phyloP scores from a whole-genome alignment of 2,797 vertebrate genomes.

The Echeneis naucrates region DNA sequence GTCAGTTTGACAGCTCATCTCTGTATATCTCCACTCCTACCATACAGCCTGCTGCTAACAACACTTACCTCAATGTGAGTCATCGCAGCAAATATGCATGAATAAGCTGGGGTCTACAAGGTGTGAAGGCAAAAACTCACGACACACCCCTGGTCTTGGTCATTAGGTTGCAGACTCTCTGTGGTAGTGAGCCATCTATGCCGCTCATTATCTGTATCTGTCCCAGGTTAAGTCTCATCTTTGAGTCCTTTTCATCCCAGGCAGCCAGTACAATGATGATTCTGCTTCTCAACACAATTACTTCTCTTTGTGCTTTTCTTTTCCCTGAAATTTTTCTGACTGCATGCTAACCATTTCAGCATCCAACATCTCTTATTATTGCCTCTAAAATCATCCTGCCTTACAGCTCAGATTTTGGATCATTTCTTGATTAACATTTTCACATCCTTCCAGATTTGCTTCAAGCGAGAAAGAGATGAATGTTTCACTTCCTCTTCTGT shows the following conservation, averaged over 20 bases:
- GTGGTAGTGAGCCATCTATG: neutral
- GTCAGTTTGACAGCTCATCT: conserved; percentile 6
- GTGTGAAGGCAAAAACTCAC: neutral
- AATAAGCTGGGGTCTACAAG: neutral
- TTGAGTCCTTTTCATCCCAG: neutral
- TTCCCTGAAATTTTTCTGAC: neutral
- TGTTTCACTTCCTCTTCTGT: neutral
- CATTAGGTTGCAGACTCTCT: neutral
- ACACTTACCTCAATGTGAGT: neutral
- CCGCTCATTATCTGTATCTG: neutral
- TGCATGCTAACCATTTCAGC: neutral
- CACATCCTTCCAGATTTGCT: neutral
- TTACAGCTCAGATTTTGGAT: neutral
- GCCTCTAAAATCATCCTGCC: neutral
- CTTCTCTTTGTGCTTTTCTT: neutral
- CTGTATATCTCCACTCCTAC: neutral
- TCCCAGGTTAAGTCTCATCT: neutral
- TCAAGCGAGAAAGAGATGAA: neutral
- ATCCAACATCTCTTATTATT: neutral
- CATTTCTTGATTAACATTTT: neutral
- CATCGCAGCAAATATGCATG: neutral
- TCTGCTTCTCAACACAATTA: neutral
- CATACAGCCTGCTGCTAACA: neutral
- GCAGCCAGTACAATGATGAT: neutral
- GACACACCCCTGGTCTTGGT: no score